A percentile compares a stretch with the other conserved stretches of the same genome.
These are phyloP conservation scores for Zaprionus ornatus DNA, from an alignment of 1,140 invertebrate genomes.

Conservation along the genomic window DNA sequence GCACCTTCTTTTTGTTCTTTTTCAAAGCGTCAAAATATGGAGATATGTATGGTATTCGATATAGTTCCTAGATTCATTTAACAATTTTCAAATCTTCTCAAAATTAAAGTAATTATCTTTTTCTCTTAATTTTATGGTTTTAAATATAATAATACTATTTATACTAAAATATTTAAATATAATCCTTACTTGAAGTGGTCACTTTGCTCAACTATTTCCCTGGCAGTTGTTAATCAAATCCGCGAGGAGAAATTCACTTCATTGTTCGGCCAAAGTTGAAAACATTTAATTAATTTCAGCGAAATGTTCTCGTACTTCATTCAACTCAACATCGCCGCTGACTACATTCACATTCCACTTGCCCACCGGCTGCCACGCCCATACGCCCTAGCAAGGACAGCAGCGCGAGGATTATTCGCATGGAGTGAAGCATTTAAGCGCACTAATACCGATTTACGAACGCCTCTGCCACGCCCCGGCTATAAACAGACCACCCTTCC, in stretches of 20 bases:
- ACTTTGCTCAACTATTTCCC: not conserved
- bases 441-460: constrained; percentile 70
- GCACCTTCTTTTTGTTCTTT: too few relatives aligned
- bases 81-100: too few relatives aligned
- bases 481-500: constrained; percentile 40
- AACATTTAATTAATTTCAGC: constrained; percentile 69
- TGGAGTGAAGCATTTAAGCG: constrained; percentile 56
- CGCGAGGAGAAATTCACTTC: not conserved
- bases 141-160: not conserved
- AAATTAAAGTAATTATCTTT: too few relatives aligned
- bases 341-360: constrained; percentile 17
- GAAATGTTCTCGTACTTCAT: constrained; percentile 27
- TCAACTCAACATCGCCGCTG: not conserved
- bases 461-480: constrained; percentile 34
- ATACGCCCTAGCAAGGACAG: constrained; percentile 22
- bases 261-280: constrained; percentile 29
- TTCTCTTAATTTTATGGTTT: not conserved
- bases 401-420: constrained; percentile 1
- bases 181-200: not conserved
- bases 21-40: too few relatives aligned
- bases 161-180: not conserved
- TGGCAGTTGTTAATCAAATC: not conserved
- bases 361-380: constrained; percentile 26
- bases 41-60: too few relatives aligned
- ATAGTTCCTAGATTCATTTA: too few relatives aligned